Base-by-base conservation (phyloP, 1,140 invertebrate species). In the Dolichoris vasculosae region DNA sequence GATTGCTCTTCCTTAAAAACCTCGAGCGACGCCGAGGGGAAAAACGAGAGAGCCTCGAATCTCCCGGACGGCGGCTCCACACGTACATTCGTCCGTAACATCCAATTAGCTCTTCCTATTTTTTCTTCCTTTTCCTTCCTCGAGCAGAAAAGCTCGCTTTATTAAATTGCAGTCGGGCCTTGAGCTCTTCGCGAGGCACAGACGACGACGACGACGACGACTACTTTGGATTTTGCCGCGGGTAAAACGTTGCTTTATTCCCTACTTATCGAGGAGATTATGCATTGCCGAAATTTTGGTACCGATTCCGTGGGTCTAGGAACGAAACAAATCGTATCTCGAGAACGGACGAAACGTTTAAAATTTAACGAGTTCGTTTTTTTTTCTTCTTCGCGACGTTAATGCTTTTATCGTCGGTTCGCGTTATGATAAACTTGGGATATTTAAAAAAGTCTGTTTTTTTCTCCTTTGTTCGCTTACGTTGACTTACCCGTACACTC, bases 71-170 rank as follows among this genome's bases (percentile, higher is more conserved):
- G 55, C 23, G n/a, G 0, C 9, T 67, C 32, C 11, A 7, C 32
- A 17, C 32, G 30, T 35, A 35, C 32, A 67, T 17, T 32, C 32
- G 32, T 35, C 35, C 64, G 13, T 35, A 46, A 46, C 71, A 13
- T 75, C 71, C 71, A 75, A 75, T 75, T 75, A 75, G 26, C 71
- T 75, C 69, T 38, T 43, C 23, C n/a, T 13, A n/a, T 23, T 40
- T 23, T 43, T 23, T 20, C 67, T 38, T 23, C 15, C 43, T 20
- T 73, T 38, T 26, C 17, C n/a, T 7, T 26, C 35, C 69, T 38
- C 8, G 26, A 43, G 23, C 26, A 20, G 38, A 40, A 73, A 73
- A 73, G 38, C 69, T 73, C 8, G 7, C 8, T 73, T 73, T 73
- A 43, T 73, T 73, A 8, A 40, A 73, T 73, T 73, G n/a, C 69